These are phyloP conservation scores for Piezodorus guildinii DNA, from an alignment of 1,140 invertebrate species.

Conservation along the genomic window DNA sequence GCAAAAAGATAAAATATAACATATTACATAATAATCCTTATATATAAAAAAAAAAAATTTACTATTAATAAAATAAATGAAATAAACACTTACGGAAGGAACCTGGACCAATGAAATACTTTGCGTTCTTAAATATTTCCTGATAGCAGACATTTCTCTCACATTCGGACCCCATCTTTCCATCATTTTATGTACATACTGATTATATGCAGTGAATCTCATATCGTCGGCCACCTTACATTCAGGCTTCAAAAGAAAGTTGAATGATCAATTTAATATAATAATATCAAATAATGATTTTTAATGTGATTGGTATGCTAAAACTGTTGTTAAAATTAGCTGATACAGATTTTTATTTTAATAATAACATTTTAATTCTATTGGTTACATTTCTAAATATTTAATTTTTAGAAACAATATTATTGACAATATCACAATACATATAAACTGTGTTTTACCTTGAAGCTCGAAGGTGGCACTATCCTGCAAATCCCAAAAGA, in stretches of 20 bases:
- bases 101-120: slow-evolving; percentile 60
- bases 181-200: slow-evolving; percentile 82
- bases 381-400: too few species aligned
- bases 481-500: slow-evolving; percentile 80
- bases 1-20: too few species aligned
- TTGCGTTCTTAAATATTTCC: slow-evolving; percentile 67
- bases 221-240: slow-evolving; percentile 76
- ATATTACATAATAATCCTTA: too few species aligned
- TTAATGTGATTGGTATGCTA: too few species aligned
- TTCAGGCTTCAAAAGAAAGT: slow-evolving; percentile 45
- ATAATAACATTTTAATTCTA: too few species aligned
- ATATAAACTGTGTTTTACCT: slow-evolving; percentile 38
- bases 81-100: slow-evolving; percentile 49
- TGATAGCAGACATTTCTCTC: slow-evolving; percentile 79
- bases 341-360: too few species aligned
- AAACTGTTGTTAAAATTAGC: too few species aligned
- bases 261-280: too few species aligned
- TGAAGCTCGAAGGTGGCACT: slow-evolving; percentile 75
- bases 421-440: slow-evolving; percentile 12
- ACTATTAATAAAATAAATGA: too few species aligned
- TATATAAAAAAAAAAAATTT: too few species aligned
- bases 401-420: too few species aligned
- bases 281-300: too few species aligned
- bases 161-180: slow-evolving; percentile 82
- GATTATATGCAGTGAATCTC: slow-evolving; percentile 80